These are phyloP conservation scores for Trematomus bernacchii DNA, from an alignment of 2,797 vertebrate genomes.

Conservation along the genomic window DNA sequence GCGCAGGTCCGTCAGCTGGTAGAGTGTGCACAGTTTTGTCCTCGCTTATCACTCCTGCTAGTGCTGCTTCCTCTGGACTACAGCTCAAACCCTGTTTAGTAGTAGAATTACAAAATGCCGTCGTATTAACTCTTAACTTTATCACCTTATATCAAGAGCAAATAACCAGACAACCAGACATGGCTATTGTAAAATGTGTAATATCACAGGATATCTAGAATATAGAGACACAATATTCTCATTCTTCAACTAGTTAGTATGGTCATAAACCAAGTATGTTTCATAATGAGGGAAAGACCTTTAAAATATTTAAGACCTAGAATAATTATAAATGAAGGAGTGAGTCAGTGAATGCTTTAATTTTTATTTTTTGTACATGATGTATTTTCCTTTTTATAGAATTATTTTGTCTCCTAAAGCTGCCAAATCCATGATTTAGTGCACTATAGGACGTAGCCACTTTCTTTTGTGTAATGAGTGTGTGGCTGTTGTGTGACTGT, in stretches of 20 bases:
- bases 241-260: slow-evolving; percentile 61
- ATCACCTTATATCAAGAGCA: slow-evolving; percentile 72
- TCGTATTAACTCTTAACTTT: slow-evolving; percentile 67
- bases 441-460: slow-evolving; percentile 74
- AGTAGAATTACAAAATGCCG: slow-evolving; percentile 67
- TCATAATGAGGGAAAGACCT: slow-evolving; percentile 61
- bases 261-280: slow-evolving; percentile 60
- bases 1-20: slow-evolving; percentile 49
- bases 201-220: slow-evolving; percentile 67
- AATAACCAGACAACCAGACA: slow-evolving; percentile 67
- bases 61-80: slow-evolving; percentile 71
- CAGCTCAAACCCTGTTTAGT: slow-evolving; percentile 66
- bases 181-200: slow-evolving; percentile 64
- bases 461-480: slow-evolving; percentile 60
- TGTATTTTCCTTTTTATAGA: slow-evolving; percentile 61
- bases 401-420: slow-evolving; percentile 69
- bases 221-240: slow-evolving; percentile 59
- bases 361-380: slow-evolving; percentile 64
- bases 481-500: slow-evolving; percentile 56
- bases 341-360: slow-evolving; percentile 69
- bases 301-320: slow-evolving; percentile 64
- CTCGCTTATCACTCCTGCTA: slow-evolving; percentile 56
- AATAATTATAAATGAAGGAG: slow-evolving; percentile 60
- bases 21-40: slow-evolving; percentile 56
- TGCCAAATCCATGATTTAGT: slow-evolving; percentile 72